Conservation (phyloP, 2,888 invertebrate genomes). For the Plagodis pulveraria region DNA sequence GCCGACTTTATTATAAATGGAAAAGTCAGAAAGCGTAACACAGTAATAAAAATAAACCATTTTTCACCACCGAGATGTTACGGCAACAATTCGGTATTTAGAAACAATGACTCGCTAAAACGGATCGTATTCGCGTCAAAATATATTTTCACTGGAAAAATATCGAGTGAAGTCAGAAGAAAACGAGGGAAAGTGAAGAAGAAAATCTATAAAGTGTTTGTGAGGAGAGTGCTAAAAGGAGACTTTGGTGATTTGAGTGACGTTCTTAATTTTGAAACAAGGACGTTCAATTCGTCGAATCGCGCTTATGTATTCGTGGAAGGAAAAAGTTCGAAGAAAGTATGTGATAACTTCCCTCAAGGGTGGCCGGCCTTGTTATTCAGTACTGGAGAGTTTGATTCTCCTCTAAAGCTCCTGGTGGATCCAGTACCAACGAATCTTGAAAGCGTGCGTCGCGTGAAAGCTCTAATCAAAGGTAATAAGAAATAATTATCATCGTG, state of each 20-base stretch:
- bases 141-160: slow-evolving; percentile 82
- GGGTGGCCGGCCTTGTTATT: slow-evolving; percentile 73
- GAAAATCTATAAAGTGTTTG: slow-evolving; percentile 76
- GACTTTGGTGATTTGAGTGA: slow-evolving; percentile 74
- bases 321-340: slow-evolving; percentile 55
- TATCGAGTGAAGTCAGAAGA: slow-evolving; percentile 67
- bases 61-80: slow-evolving; percentile 64
- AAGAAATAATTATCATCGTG: not conserved
- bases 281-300: slow-evolving; percentile 71
- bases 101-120: slow-evolving; percentile 71
- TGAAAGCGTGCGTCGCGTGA: slow-evolving; percentile 72
- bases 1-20: slow-evolving; percentile 72
- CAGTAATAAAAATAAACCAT: slow-evolving; percentile 71
- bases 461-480: slow-evolving; percentile 76
- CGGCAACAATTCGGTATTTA: slow-evolving; percentile 71
- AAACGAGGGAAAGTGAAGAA: slow-evolving; percentile 58
- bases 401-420: slow-evolving; percentile 67
- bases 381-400: slow-evolving; percentile 56
- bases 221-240: slow-evolving; percentile 77
- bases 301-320: slow-evolving; percentile 73
- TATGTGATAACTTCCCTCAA: slow-evolving; percentile 50
- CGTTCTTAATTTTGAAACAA: slow-evolving; percentile 74
- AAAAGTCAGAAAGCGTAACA: slow-evolving; percentile 76
- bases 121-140: slow-evolving; percentile 70
- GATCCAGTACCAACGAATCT: slow-evolving; percentile 77